Base-by-base conservation (phyloP, 92 coral and sea anemone genomes). In the Ricordea florida region DNA sequence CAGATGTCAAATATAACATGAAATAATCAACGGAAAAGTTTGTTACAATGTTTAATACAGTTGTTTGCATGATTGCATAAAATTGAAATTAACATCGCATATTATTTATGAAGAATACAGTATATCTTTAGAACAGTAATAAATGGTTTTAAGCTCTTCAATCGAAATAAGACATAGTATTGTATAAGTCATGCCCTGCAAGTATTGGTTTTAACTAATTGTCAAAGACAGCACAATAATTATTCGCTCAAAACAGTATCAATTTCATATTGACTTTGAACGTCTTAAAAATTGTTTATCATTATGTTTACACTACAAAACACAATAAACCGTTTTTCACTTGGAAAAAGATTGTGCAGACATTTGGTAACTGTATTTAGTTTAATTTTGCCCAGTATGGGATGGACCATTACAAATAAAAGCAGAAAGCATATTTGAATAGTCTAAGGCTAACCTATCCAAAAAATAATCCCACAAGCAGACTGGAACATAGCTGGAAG, bases 361-460 rank as follows among this genome's bases (percentile, higher is more conserved):
- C 34, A 53, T 53, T 53, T 53, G 37, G 61, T 53, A 14, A 44
- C 36, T 25, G 37, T 17, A 27, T 6, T 29, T 5, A 27, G 55
- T 27, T 42, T 63, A 21, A 44, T 42, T 43, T 42, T 37, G 55
- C 28, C 55, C 38, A 63, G 38, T 42, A 63, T 21, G 55, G 15
- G 28, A 42, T 40, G 38, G 31, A 42, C 55, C 70, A 63, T 63
- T 26, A 63, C 26, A 63, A 63, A 63, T 63, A 23, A 63, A 63
- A 11, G 16, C 29, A 63, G 71, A 43, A 63, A 43, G 45, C 55
- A 43, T 63, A 42, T 63, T 26, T 4, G 37, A 53, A 53, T 27
- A 27, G 38, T 40, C 53, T 26, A 62, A 16, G 35, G 53, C 53
- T 62, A 41, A 41, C 27, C 70, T 62, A 53, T 53, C 29, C 41